Percentiles rank a stretch among this genome's conserved stretches.
Conservation (phyloP, 23 tunicate species). For the Trididemnum miniatum region DNA sequence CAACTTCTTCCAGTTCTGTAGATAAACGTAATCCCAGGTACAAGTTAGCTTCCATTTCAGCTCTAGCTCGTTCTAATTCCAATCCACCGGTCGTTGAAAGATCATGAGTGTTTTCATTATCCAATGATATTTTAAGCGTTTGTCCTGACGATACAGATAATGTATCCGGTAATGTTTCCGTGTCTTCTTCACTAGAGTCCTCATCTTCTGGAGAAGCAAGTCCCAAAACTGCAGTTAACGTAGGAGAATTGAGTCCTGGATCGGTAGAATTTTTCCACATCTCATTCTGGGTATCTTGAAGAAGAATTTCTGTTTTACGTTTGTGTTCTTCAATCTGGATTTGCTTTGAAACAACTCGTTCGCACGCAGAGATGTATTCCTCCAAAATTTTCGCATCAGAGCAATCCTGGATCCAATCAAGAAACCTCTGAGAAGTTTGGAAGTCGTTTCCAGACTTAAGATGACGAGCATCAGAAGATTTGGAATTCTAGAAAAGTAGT, state of each 20-base stretch:
- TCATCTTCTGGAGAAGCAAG: constrained; percentile 37
- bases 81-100: constrained; percentile 9
- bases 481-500: too few species aligned
- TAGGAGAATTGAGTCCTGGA: not conserved
- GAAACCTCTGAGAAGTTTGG: too few species aligned
- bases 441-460: too few species aligned
- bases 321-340: constrained; percentile 76
- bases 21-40: constrained; percentile 63
- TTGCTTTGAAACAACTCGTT: constrained; percentile 74
- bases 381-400: constrained; percentile 36
- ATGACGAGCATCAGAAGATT: too few species aligned
- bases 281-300: constrained; percentile 83
- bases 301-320: constrained; percentile 62
- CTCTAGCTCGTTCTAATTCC: constrained; percentile 54
- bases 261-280: constrained; percentile 61
- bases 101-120: not conserved
- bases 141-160: constrained; percentile 15
- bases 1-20: constrained; percentile 75
- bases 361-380: constrained; percentile 59
- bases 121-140: not conserved
- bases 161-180: constrained; percentile 23
- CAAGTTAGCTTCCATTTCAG: constrained; percentile 75
- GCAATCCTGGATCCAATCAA: constrained; percentile 65
- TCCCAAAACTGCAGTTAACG: constrained; percentile 41
- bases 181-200: constrained; percentile 73